Percentiles rank a stretch among this genome's conserved stretches.
Conservation (phyloP, 2,797 vertebrate species). For the Crenuchus spilurus region DNA sequence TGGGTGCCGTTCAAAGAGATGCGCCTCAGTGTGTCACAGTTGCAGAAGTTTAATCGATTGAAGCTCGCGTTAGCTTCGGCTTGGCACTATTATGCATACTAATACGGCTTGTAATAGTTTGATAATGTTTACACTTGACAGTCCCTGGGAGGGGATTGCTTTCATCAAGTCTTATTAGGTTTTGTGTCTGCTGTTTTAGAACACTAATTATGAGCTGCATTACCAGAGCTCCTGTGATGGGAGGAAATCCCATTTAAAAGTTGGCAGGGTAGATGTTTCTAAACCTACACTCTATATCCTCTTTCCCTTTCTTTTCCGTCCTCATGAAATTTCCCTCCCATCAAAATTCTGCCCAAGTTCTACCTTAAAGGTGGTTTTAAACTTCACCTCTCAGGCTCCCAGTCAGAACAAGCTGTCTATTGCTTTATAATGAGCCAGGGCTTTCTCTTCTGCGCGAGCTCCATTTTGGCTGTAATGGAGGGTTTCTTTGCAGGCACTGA, state of each 20-base stretch:
- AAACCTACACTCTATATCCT: slow-evolving; percentile 12
- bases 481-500: slow-evolving; percentile 37
- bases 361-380: slow-evolving; percentile 28
- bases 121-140: slow-evolving; percentile 45
- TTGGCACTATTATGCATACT: slow-evolving; percentile 16
- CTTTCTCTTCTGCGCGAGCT: slow-evolving; percentile 34
- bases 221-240: slow-evolving; percentile 18
- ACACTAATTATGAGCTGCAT: slow-evolving; percentile 26
- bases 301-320: slow-evolving; percentile 6
- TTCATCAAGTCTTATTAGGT: slow-evolving; percentile 37
- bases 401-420: slow-evolving; percentile 52
- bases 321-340: slow-evolving; percentile 46
- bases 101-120: slow-evolving; percentile 22
- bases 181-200: slow-evolving; percentile 35
- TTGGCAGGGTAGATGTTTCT: not conserved
- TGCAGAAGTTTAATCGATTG: slow-evolving; percentile 14
- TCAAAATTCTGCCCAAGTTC: slow-evolving; percentile 50
- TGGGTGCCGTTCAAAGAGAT: not conserved
- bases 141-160: slow-evolving; percentile 9
- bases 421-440: slow-evolving; percentile 48
- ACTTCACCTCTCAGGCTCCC: slow-evolving; percentile 42
- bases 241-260: slow-evolving; percentile 23
- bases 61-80: not conserved
- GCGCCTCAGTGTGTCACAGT: slow-evolving; percentile 1
- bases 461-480: slow-evolving; percentile 61